These are phyloP conservation scores for Acanthochromis polyacanthus DNA, from an alignment of 2,113 vertebrate species.

Conservation along the genomic window DNA sequence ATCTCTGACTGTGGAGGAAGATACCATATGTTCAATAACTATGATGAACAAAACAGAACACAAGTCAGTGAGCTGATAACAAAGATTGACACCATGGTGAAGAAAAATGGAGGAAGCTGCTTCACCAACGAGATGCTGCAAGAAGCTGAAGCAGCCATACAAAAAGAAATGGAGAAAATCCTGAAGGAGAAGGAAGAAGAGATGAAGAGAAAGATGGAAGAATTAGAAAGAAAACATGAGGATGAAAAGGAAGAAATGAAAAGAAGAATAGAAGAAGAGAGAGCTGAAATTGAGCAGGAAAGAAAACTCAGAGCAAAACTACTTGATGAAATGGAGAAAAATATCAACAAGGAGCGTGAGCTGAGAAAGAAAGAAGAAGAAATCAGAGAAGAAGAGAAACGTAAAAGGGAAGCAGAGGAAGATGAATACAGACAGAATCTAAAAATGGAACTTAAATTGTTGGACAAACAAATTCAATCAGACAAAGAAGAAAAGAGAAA, in stretches of 20 bases:
- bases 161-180: too few species aligned
- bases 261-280: neutral
- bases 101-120: slow-evolving; percentile 28
- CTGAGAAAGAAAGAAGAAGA: slow-evolving; percentile 3
- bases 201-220: slow-evolving; percentile 25
- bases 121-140: slow-evolving; percentile 32
- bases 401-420: neutral
- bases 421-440: neutral
- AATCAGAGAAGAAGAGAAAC: neutral
- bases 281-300: neutral
- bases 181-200: slow-evolving; percentile 21
- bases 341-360: neutral
- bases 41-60: neutral
- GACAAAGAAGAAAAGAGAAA: neutral
- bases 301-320: neutral
- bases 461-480: too few species aligned
- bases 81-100: slow-evolving; percentile 8
- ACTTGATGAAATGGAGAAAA: slow-evolving; percentile 7
- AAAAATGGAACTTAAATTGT: too few species aligned
- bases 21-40: slow-evolving; percentile 21
- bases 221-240: slow-evolving; percentile 13
- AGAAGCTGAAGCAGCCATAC: neutral
- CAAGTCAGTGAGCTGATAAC: slow-evolving; percentile 13
- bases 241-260: slow-evolving; percentile 14
- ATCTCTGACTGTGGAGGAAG: slow-evolving; percentile 17